Percentiles rank a stretch among this genome's conserved stretches.
phyloP scores from a whole-genome alignment of 2,113 vertebrate species.

The Trachemys scripta region DNA sequence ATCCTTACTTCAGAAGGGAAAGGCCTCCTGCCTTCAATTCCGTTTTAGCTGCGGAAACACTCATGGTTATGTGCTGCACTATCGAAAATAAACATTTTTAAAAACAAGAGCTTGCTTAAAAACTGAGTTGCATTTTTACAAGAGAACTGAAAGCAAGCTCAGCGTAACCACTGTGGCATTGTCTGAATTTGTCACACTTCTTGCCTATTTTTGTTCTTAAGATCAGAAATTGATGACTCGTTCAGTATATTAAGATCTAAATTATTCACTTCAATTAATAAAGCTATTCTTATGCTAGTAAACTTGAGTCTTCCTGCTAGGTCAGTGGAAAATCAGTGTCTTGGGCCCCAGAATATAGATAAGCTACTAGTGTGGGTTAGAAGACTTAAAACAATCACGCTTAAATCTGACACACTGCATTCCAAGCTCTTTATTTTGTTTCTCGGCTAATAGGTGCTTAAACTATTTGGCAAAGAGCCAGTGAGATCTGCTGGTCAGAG shows the following conservation, averaged over 20 bases:
- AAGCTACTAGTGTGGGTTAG: conserved; percentile 48
- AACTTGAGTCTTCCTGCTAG: not conserved
- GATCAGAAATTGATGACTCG: not conserved
- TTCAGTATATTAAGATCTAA: not conserved
- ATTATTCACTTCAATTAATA: not conserved
- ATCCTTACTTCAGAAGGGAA: not conserved
- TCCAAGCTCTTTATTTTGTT: conserved; percentile 70
- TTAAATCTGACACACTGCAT: conserved; percentile 38
- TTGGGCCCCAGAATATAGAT: conserved; percentile 54
- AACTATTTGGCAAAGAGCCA: conserved; percentile 71
- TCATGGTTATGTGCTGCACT: fast-evolving
- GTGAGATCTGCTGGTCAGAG: conserved; percentile 17
- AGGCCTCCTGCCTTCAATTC: not conserved
- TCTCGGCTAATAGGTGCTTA: conserved; percentile 69
- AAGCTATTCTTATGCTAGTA: not conserved
- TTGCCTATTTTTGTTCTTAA: not conserved
- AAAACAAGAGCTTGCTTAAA: not conserved
- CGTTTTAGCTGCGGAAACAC: not conserved
- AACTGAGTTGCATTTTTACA: not conserved
- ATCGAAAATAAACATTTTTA: not conserved
- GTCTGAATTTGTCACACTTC: not conserved
- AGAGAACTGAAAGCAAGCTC: not conserved
- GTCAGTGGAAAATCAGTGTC: conserved; percentile 29
- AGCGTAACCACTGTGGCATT: fast-evolving
- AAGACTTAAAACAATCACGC: conserved; percentile 53